Evolutionary conservation across 2,797 vertebrate species (phyloP).

Genomic region (Diceros bicornis): DNA sequence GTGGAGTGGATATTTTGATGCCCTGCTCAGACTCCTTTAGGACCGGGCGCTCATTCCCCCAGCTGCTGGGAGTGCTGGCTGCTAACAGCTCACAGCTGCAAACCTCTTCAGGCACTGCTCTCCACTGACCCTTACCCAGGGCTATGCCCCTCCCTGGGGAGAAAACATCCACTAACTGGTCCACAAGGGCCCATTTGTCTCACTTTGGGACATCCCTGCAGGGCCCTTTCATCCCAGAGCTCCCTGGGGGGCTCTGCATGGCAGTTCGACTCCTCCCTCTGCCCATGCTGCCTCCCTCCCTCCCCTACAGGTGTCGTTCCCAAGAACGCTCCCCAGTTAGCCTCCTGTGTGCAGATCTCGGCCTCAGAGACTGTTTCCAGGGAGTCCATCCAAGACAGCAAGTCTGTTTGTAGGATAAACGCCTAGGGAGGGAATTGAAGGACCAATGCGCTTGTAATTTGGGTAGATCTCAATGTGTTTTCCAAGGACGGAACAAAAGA

Average conservation of each 20-base stretch:
- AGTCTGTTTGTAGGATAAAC: background rate
- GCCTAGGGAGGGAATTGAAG: background rate
- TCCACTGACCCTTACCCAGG: background rate
- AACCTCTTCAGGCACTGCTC: background rate
- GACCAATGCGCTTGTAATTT: background rate
- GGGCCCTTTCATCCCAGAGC: background rate
- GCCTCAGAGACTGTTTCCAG: background rate
- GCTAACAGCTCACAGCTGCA: background rate
- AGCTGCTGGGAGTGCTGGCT: background rate
- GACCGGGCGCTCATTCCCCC: fast-evolving
- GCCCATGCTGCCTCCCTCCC: background rate
- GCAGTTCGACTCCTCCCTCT: background rate
- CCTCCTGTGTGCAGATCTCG: background rate
- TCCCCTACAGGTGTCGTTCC: no score
- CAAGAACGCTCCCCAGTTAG: background rate
- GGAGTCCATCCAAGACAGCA: background rate
- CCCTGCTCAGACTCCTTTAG: background rate
- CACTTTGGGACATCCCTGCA: background rate
- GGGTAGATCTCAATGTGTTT: background rate
- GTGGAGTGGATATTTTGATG: fast-evolving
- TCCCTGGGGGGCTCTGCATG: fast-evolving
- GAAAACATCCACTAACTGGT: background rate
- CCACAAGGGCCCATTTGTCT: background rate
- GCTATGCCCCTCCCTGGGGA: background rate
- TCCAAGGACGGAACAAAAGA: background rate